phyloP scores from a whole-genome alignment of 2,797 vertebrate species.

The Oreochromis mossambicus region DNA sequence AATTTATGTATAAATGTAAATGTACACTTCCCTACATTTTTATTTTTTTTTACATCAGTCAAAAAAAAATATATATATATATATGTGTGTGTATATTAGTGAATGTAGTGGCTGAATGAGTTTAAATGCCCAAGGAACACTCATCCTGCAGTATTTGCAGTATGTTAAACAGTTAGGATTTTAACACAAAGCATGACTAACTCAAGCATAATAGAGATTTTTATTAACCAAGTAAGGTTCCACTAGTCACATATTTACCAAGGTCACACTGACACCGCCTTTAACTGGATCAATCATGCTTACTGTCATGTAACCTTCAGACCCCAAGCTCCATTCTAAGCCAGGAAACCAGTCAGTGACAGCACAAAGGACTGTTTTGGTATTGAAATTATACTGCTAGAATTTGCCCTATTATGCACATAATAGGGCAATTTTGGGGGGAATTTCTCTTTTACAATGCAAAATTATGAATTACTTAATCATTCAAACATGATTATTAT shows the following conservation, averaged over 20 bases:
- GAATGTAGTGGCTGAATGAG: not conserved
- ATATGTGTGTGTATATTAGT: not conserved
- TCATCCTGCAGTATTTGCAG: not conserved
- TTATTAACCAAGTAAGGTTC: not conserved
- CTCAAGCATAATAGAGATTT: not conserved
- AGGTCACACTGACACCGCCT: not conserved
- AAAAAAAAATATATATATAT: not conserved
- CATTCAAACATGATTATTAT: not conserved
- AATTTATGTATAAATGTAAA: not conserved
- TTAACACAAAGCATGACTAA: not conserved
- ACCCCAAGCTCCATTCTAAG: not conserved
- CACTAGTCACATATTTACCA: not conserved
- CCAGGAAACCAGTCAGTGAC: not conserved
- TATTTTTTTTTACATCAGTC: not conserved
- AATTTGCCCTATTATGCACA: not conserved
- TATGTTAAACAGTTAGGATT: not conserved
- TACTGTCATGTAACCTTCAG: not conserved
- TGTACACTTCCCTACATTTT: not conserved
- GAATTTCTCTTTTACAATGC: not conserved
- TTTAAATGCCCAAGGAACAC: not conserved
- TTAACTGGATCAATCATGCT: not conserved
- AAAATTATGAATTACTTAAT: not conserved
- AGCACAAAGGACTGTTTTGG: not conserved
- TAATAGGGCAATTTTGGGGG: not conserved
- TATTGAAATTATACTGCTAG: fast-evolving